Evolutionary conservation across 2,888 invertebrate species (phyloP), one percentile per base, ranked within the genome.

Genomic region (Phrixothrix hirtus): DNA sequence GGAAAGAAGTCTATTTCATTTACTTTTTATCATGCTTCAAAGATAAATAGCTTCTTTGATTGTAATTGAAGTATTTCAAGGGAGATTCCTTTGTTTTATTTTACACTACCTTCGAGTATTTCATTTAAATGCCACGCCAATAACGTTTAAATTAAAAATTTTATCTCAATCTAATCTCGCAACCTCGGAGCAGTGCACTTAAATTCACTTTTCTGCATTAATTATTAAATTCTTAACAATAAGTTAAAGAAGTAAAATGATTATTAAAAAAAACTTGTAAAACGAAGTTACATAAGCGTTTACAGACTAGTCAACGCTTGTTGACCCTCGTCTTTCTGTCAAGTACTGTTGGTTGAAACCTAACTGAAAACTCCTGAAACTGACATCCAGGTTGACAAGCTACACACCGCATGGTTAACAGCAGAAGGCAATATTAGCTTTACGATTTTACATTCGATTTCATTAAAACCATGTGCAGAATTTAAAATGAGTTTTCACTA

Each of bases 21-120:
- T 37, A 37, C 46, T 38, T 38, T 45, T 38, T 41, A 29, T 46
- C 38, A 27, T 36, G n/a, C 37, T 15, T 29, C 32, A 30, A 31
- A 38, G 46, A 46, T 38, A 46, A 46, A 46, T 46, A 46, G 46
- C 46, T 30, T 17, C 46, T 46, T 38, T 46, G 46, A 46, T 46
- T 46, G 38, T 46, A 46, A 46, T 46, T 46, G 38, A 46, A 21
- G 38, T 31, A 38, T 25, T 37, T 31, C 46, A 31, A 46, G 25
- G 38, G 13, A 31, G 30, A 21, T 10, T 31, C 30, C 17, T 38
- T 38, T 21, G 38, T 37, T 46, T 46, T 37, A 11, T 37, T 46
- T 37, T 13, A 46, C 32, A 25, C n/a, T 16, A 14, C 46, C 38
- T 38, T 30, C 11, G 30, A 29, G 38, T 11, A 37, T 38, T 38